Evolutionary conservation across 2,888 invertebrate species (phyloP), one percentile per base, ranked within the genome.

Genomic region (Sphaerophoria rueppellii): DNA sequence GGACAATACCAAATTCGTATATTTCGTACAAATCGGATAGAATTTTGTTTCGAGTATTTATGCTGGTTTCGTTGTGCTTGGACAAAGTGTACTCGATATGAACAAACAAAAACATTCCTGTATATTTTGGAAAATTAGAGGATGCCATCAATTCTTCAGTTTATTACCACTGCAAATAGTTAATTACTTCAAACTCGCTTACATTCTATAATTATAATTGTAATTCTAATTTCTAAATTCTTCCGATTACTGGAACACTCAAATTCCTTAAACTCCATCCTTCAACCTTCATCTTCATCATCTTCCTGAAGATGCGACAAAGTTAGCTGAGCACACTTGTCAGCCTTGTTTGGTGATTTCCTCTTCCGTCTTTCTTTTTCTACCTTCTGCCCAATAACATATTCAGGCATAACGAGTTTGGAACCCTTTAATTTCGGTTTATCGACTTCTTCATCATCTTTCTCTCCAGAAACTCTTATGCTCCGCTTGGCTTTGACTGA

Each of bases 371-470:
- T 67, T 11, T 92, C 88, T 93, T 94, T 87, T 92, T 93, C 63
- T 91, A 92, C 87, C 93, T 94, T 87, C 93, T 93, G 89, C 0
- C 97, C 97, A 76, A 97, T 94, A 14, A 96, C 94, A 93, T 96
- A 96, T 89, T 97, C 96, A 0, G 97, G 96, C 95, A 96, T 95
- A 0, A 96, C 92, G 57, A 96, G 89, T 91, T 96, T 96, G 74
- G 94, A 95, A 82, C 93, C 94, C 88, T 93, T 94, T 88, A 95
- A 94, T 67, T 93, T 91, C 5, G 94, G 91, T 82, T 92, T 93
- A 87, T 89, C 90, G 6, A 89, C 61, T 43, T 91, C 90, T 0
- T 88, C 88, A 61, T 90, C 91, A 63, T 86, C 87, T 0, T 88
- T 85, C 32, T 92, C 90, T 24, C 89, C 88, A 3, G 90, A 88